Percentiles rank a stretch among this genome's conserved stretches.
phyloP scores from a whole-genome alignment of 1,140 invertebrate species.

The Sminthurides bifidus region DNA sequence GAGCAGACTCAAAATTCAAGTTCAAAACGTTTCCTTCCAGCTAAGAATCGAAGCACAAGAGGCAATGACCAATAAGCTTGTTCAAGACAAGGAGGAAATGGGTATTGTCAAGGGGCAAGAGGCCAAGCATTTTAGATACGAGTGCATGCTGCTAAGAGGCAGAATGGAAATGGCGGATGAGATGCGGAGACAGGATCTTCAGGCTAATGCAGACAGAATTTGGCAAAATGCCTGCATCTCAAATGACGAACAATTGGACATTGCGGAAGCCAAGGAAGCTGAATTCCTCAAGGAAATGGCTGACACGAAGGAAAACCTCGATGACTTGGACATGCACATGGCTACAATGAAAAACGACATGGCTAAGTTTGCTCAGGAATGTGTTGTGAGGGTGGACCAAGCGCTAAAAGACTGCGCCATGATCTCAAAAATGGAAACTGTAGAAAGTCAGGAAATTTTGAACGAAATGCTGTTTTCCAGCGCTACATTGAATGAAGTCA shows the following conservation, averaged over 20 bases:
- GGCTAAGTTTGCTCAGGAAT: not conserved
- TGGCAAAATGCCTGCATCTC: conserved; percentile 2
- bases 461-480: not conserved
- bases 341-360: not conserved
- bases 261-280: not conserved
- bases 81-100: conserved; percentile 9
- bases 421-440: conserved; percentile 1
- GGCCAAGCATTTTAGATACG: conserved; percentile 16
- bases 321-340: not conserved
- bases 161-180: conserved; percentile 11
- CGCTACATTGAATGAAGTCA: conserved; percentile 1
- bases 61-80: not conserved
- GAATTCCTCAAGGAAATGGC: not conserved
- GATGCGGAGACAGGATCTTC: conserved; percentile 1
- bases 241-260: conserved; percentile 1
- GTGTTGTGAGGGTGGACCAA: not conserved
- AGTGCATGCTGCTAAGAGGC: not conserved
- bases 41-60: not conserved
- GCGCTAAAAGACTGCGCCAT: conserved; percentile 1
- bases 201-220: not conserved
- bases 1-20: conserved; percentile 3
- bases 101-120: conserved; percentile 9
- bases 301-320: conserved; percentile 1
- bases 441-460: not conserved
- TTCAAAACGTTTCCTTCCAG: not conserved